Percentiles rank a stretch among this genome's conserved stretches.
phyloP scores from a whole-genome alignment of 2,888 invertebrate genomes.

The Latrodectus elegans region DNA sequence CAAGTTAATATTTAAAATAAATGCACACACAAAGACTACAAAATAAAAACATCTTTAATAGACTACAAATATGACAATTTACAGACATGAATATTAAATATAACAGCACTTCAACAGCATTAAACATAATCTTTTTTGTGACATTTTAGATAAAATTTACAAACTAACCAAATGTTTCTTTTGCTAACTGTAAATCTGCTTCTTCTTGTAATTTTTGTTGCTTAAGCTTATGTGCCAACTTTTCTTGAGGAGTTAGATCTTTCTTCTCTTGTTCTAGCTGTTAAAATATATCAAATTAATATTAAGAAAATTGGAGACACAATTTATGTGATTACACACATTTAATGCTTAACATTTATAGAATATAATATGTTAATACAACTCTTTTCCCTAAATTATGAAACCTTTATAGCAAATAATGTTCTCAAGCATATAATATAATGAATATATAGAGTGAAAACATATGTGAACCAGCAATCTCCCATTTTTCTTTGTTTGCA shows the following conservation, averaged over 20 bases:
- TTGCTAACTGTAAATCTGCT: constrained; percentile 88
- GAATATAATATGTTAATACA: neutral
- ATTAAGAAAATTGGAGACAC: neutral
- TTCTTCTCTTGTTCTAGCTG: constrained; percentile 61
- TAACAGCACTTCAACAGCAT: constrained; percentile 63
- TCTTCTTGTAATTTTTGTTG: constrained; percentile 89
- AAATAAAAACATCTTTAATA: constrained; percentile 53
- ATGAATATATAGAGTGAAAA: no score
- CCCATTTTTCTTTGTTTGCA: no score
- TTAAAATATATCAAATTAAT: neutral
- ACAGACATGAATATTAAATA: constrained; percentile 59
- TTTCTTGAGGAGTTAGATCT: constrained; percentile 83
- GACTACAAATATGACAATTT: constrained; percentile 50
- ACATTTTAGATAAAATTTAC: constrained; percentile 65
- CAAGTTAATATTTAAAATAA: constrained; percentile 7
- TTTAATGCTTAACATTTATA: neutral
- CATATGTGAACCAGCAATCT: no score
- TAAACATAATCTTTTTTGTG: constrained; percentile 51
- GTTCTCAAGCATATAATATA: no score
- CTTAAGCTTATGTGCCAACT: constrained; percentile 83
- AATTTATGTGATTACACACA: neutral
- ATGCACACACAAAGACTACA: constrained; percentile 30
- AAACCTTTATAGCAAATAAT: neutral
- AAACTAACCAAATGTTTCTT: constrained; percentile 87
- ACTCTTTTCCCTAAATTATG: neutral